Percentiles rank a stretch among this genome's conserved stretches.
Evolutionary conservation across 2,888 invertebrate genomes (phyloP).

Genomic region (Poecilus cupreus): DNA sequence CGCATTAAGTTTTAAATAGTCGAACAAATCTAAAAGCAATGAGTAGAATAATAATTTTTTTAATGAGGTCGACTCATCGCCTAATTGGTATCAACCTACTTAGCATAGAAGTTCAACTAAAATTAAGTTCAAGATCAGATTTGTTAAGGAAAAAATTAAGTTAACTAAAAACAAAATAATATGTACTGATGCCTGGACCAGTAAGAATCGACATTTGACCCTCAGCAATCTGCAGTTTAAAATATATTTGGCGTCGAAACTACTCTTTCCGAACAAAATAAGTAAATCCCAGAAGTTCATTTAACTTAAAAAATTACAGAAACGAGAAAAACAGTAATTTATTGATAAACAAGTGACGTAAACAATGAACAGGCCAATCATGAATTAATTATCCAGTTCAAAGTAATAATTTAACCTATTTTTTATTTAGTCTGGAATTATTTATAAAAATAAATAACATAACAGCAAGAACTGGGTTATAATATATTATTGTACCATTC

Average conservation of each 20-base stretch:
- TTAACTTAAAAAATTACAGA: too few species aligned
- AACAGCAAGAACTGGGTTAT: not conserved
- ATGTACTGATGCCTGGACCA: too few species aligned
- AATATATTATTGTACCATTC: not conserved
- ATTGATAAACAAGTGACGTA: not conserved
- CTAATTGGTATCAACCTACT: too few species aligned
- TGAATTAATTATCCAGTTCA: not conserved
- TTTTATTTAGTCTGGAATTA: not conserved
- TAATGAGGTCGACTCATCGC: too few species aligned
- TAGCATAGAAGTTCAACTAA: constrained; percentile 7
- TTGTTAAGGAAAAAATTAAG: not conserved
- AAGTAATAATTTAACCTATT: not conserved
- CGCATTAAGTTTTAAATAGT: not conserved
- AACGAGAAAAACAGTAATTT: not conserved
- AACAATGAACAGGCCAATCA: not conserved
- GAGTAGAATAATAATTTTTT: too few species aligned
- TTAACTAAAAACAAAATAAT: not conserved
- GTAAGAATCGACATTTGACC: not conserved
- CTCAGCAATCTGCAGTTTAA: not conserved
- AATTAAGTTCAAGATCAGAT: constrained; percentile 16
- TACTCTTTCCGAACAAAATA: too few species aligned
- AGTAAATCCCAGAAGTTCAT: too few species aligned
- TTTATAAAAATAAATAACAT: not conserved
- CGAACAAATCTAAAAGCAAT: too few species aligned
- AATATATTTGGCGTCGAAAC: not conserved